phyloP scores from a whole-genome alignment of 1,140 invertebrate genomes.

The Venturia canescens region DNA sequence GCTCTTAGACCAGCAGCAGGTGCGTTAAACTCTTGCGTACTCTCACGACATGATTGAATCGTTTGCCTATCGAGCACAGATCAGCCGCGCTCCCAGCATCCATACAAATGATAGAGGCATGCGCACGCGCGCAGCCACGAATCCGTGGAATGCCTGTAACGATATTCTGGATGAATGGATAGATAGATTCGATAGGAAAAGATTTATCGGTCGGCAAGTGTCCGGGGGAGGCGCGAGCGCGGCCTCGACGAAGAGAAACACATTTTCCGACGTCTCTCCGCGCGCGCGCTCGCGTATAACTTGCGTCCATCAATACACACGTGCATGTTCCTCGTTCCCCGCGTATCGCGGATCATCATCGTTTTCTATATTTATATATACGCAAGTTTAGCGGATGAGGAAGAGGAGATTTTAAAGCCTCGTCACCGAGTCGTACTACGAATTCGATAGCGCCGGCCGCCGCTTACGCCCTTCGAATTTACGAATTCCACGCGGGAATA shows the following conservation, averaged over 20 bases:
- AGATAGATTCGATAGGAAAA: constrained; percentile 45
- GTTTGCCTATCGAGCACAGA: not conserved
- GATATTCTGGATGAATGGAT: constrained; percentile 29
- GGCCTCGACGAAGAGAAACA: constrained; percentile 19
- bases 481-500: constrained; percentile 46
- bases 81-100: not conserved
- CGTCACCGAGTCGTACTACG: constrained; percentile 43
- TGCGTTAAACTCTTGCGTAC: constrained; percentile 38
- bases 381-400: not conserved
- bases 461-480: constrained; percentile 43
- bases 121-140: not conserved
- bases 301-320: not conserved
- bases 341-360: too few relatives aligned
- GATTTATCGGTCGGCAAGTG: constrained; percentile 45
- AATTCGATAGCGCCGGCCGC: constrained; percentile 41
- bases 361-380: not conserved
- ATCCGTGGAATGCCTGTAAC: not conserved
- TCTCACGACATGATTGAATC: constrained; percentile 15
- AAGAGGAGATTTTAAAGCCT: constrained; percentile 31
- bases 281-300: not conserved
- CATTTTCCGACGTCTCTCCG: not conserved
- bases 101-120: not conserved
- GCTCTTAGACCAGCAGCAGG: constrained; percentile 33
- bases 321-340: too few relatives aligned
- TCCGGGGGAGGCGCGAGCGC: not conserved